Evolutionary conservation across 2,113 vertebrate genomes (phyloP).

Genomic region (Pitta sordida): DNA sequence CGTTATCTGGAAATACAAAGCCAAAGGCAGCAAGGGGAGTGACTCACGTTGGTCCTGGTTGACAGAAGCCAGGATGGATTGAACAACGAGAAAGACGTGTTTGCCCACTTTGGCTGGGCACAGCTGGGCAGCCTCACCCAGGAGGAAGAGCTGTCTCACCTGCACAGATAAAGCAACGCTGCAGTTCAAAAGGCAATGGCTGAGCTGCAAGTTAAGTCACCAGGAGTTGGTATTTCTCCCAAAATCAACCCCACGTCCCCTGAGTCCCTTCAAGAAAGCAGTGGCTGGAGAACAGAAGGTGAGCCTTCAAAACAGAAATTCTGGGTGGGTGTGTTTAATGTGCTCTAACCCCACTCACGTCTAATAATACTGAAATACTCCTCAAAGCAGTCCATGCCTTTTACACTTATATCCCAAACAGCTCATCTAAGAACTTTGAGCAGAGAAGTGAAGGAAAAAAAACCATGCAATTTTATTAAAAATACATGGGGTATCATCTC

Average conservation of each 20-base stretch:
- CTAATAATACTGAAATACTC: neutral
- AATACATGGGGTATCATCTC: neutral
- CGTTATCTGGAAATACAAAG: neutral
- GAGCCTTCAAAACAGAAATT: neutral
- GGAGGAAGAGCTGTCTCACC: slow-evolving; percentile 88
- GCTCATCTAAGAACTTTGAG: neutral
- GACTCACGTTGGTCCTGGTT: slow-evolving; percentile 70
- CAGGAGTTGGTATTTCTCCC: neutral
- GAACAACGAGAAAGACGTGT: slow-evolving; percentile 83
- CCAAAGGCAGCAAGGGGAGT: neutral
- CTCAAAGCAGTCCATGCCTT: neutral
- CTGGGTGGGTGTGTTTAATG: neutral
- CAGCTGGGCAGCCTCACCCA: slow-evolving; percentile 86
- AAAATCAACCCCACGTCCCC: neutral
- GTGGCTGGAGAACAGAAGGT: neutral
- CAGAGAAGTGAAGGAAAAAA: neutral
- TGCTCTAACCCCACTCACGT: neutral
- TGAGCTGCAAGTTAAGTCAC: neutral
- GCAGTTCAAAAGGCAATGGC: neutral
- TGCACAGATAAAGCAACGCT: slow-evolving; percentile 45
- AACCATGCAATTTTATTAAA: neutral
- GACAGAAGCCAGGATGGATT: slow-evolving; percentile 83
- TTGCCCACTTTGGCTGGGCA: slow-evolving; percentile 85
- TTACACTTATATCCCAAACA: neutral
- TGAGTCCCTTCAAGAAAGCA: neutral